Evolutionary conservation across 2,888 invertebrate genomes (phyloP), one percentile per base, ranked within the genome.

Genomic region (Dione vanillae): DNA sequence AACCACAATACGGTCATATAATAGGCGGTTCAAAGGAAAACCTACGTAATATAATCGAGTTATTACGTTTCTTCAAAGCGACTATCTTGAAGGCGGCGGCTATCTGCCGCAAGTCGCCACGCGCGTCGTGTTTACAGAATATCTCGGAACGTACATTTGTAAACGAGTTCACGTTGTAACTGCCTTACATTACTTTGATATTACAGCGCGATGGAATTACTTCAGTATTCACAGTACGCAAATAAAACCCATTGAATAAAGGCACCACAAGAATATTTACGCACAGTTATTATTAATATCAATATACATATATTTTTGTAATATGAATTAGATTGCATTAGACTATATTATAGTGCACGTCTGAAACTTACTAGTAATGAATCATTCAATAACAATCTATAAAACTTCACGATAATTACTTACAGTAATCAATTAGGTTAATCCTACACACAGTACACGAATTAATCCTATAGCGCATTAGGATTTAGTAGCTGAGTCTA

Each of bases 341-440:
- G 27, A 45, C 27, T 5, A 2, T 5, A 27, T 3, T 27, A 5
- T 27, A 27, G 5, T 10, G 6, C 61, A 61, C 27, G 45, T 35
- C 27, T 27, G 16, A 6, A 16, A 6, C 7, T 43, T n/a, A 7
- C 35, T 27, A 69, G 20, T 45, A 47, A 52, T 65, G 65, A 65
- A 65, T 54, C 52, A 69, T 62, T 54, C 12, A 54, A 47, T 49
- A 37, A 56, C 54, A 19, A 54, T 54, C 62, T 43, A 56, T 40
- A 64, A 62, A 64, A 47, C 62, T 62, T 19, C 54, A 9, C 62
- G 40, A 37, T 64, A 69, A 69, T 69, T 52, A 52, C 47, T 56
- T 47, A 54, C 64, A 40, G 43, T 69, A 69, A 64, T 69, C 64
- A 69, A 64, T 69, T 47, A 69, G 54, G 47, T n/a, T n/a, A n/a